Conservation (phyloP, 1,140 invertebrate species). For the Leptinotarsa lineolata region DNA sequence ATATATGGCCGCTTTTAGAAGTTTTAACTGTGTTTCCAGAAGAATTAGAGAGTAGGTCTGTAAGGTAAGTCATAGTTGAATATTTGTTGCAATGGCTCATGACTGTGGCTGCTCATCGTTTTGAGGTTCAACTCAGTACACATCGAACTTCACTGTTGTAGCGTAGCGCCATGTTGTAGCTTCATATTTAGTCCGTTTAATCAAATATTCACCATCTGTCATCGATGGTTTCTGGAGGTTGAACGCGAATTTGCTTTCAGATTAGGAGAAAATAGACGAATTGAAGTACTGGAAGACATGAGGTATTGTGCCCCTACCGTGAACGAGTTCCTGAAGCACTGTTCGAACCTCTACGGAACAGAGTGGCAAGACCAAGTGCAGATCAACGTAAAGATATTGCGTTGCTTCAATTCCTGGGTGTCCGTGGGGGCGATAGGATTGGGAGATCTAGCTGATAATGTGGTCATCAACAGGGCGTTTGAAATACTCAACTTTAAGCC, state of each 20-base stretch:
- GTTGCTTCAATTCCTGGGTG: constrained; percentile 82
- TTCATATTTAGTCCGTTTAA: too few species aligned
- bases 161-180: too few species aligned
- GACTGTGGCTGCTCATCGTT: too few species aligned
- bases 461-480: constrained; percentile 71
- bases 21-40: constrained; percentile 94
- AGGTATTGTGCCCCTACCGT: constrained; percentile 68
- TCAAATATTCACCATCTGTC: too few species aligned
- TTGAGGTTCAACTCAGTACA: too few species aligned
- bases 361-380: constrained; percentile 60
- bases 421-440: constrained; percentile 72
- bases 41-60: constrained; percentile 83
- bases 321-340: constrained; percentile 76
- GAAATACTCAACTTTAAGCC: constrained; percentile 65
- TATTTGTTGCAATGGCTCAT: too few species aligned
- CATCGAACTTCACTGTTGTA: too few species aligned
- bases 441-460: constrained; percentile 67
- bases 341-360: constrained; percentile 63
- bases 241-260: background rate
- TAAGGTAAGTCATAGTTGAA: constrained; percentile 59
- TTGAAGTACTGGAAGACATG: constrained; percentile 81
- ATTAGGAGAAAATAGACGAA: constrained; percentile 86
- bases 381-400: constrained; percentile 67
- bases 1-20: constrained; percentile 82
- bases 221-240: too few species aligned